These are phyloP conservation scores for Zalophus californianus DNA, from an alignment of 2,797 vertebrate genomes.

Conservation along the genomic window DNA sequence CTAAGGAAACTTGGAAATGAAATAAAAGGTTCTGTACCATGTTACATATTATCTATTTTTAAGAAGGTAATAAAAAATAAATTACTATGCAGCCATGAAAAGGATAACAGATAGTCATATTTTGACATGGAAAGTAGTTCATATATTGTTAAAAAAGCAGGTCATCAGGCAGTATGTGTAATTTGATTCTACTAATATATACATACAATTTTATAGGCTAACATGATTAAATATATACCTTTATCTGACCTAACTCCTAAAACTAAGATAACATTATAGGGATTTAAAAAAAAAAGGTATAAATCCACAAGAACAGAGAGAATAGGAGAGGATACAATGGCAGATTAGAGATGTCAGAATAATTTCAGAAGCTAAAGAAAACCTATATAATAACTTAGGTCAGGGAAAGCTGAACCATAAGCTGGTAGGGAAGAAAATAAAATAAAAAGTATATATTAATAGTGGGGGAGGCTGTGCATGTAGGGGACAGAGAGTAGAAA, in stretches of 20 bases:
- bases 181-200: not conserved
- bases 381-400: not conserved
- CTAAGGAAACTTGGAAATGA: not conserved
- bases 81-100: not conserved
- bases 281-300: conserved; percentile 14
- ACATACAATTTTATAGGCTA: not conserved
- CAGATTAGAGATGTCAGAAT: conserved; percentile 1
- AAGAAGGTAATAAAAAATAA: conserved; percentile 27
- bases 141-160: conserved; percentile 5
- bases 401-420: not conserved
- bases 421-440: not conserved
- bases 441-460: not conserved
- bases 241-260: not conserved
- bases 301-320: not conserved
- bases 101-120: not conserved
- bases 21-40: not conserved
- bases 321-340: not conserved
- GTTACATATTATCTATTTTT: not conserved
- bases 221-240: not conserved
- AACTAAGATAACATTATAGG: not conserved
- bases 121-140: not conserved
- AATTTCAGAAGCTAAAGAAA: conserved; percentile 7
- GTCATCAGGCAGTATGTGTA: not conserved
- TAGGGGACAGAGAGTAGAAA: not conserved
- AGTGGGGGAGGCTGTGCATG: not conserved